These are phyloP conservation scores for Garrulus glandarius DNA, from an alignment of 2,797 vertebrate genomes.

Conservation along the genomic window DNA sequence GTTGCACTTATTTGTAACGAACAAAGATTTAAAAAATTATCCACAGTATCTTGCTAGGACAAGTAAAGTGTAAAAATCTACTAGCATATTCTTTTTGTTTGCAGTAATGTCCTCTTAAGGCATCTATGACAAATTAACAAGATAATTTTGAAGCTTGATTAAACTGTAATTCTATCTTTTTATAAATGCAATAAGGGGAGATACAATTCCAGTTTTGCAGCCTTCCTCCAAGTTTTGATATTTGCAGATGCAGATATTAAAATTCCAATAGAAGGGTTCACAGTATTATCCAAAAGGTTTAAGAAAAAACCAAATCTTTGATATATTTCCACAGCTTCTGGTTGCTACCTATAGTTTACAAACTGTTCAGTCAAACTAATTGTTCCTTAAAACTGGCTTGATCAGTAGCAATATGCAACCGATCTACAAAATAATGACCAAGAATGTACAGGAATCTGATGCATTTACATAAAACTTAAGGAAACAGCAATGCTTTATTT, in stretches of 20 bases:
- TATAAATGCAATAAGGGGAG: background rate
- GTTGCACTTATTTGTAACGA: background rate
- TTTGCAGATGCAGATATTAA: background rate
- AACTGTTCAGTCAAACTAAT: background rate
- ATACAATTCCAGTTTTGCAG: background rate
- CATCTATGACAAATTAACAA: background rate
- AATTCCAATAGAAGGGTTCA: background rate
- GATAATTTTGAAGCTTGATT: background rate
- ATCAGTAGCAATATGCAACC: background rate
- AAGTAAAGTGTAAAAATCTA: background rate
- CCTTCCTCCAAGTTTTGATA: background rate
- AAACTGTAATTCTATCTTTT: background rate
- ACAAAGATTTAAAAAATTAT: background rate
- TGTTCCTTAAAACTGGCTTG: background rate
- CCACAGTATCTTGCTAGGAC: background rate
- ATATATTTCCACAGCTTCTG: background rate
- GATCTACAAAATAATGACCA: background rate
- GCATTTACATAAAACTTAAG: background rate
- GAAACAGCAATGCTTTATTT: background rate
- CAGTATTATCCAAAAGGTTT: background rate
- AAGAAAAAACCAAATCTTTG: rapidly evolving
- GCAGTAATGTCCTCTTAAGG: background rate
- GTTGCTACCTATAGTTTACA: background rate
- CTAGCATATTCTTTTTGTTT: background rate
- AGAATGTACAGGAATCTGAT: background rate